Conservation (phyloP, 2,888 invertebrate species). For the Eugnorisma glareosa region DNA sequence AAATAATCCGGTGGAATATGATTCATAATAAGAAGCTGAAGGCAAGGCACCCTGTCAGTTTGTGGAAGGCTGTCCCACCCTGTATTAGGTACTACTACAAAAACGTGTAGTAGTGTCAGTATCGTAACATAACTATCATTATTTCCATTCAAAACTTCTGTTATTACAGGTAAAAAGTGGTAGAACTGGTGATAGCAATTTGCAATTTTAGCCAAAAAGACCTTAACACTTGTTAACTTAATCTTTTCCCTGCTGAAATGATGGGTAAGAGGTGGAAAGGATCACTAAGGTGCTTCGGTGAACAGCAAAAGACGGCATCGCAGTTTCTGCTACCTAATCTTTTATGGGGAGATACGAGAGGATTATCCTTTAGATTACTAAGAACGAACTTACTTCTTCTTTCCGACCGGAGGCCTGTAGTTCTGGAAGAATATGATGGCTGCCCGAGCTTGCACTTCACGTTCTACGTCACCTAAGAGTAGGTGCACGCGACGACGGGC, state of each 20-base stretch:
- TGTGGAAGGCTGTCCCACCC: too few species aligned
- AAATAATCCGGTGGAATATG: too few species aligned
- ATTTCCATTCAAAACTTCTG: too few species aligned
- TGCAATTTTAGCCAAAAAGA: background rate
- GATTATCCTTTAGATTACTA: background rate
- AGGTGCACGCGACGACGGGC: slow-evolving; percentile 81
- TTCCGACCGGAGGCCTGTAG: slow-evolving; percentile 68
- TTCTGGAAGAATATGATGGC: slow-evolving; percentile 79
- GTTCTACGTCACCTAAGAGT: slow-evolving; percentile 80
- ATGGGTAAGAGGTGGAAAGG: background rate
- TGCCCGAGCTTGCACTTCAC: slow-evolving; percentile 75
- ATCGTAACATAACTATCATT: too few species aligned
- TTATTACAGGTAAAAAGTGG: too few species aligned
- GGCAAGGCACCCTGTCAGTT: too few species aligned
- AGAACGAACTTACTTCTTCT: slow-evolving; percentile 72
- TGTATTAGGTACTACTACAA: too few species aligned
- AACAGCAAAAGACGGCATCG: background rate
- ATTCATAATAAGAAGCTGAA: too few species aligned
- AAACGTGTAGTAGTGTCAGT: too few species aligned
- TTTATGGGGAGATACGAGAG: background rate
- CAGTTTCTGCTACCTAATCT: background rate
- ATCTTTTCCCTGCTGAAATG: background rate
- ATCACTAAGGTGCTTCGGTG: background rate
- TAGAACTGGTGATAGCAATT: too few species aligned
- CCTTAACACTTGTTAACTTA: background rate